A percentile compares a stretch with the other conserved stretches of the same genome.
Evolutionary conservation across 2,888 invertebrate species (phyloP).

Genomic region (Galerucella nymphaeae): DNA sequence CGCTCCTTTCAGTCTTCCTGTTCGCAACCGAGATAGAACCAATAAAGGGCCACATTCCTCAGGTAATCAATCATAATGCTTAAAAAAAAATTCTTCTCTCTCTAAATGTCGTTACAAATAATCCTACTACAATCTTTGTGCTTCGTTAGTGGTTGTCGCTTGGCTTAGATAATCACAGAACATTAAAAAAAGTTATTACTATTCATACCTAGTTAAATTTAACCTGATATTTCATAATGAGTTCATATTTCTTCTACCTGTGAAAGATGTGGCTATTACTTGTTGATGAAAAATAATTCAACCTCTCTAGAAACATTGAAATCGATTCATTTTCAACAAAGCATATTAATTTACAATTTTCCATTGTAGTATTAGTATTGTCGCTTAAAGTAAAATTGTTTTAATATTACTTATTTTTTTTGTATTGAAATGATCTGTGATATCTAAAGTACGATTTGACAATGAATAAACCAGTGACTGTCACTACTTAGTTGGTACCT

Average conservation of each 20-base stretch:
- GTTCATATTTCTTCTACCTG: too few species aligned
- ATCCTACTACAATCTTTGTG: slow-evolving; percentile 12
- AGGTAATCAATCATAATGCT: slow-evolving; percentile 64
- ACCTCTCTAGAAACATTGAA: too few species aligned
- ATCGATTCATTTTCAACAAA: not conserved
- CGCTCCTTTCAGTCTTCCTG: slow-evolving; percentile 82
- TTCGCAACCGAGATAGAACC: slow-evolving; percentile 60
- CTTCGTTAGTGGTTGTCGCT: slow-evolving; percentile 11
- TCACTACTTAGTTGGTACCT: not conserved
- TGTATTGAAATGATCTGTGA: slow-evolving; percentile 4
- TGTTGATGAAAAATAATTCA: too few species aligned
- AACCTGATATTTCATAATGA: too few species aligned
- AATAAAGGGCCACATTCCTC: slow-evolving; percentile 60
- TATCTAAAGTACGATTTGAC: not conserved
- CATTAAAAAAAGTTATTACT: too few species aligned
- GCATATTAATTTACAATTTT: too few species aligned
- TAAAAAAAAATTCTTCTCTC: slow-evolving; percentile 38
- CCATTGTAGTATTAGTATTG: not conserved
- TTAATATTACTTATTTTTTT: not conserved
- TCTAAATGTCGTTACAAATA: slow-evolving; percentile 23
- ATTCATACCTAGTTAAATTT: too few species aligned
- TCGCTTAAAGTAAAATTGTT: not conserved
- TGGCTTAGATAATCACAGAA: slow-evolving; percentile 2
- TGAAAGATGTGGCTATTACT: too few species aligned
- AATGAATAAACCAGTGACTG: not conserved